Percentiles rank a stretch among this genome's conserved stretches.
These are phyloP conservation scores for Lutjanus campechanus DNA, from an alignment of 2,797 vertebrate genomes.

Conservation along the genomic window DNA sequence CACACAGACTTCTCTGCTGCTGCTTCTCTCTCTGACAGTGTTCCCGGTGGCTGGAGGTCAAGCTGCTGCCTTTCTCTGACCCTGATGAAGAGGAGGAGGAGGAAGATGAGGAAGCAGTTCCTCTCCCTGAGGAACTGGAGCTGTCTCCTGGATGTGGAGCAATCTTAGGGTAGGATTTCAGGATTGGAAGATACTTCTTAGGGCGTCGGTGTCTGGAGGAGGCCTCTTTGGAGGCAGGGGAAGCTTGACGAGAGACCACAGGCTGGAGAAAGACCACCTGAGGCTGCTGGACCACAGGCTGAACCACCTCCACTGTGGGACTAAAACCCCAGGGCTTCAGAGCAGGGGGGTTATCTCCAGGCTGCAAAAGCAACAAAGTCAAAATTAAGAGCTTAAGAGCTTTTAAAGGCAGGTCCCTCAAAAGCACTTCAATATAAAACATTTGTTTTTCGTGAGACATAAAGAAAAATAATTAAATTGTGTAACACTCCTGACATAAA, in stretches of 20 bases:
- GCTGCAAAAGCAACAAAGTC: constrained; percentile 64
- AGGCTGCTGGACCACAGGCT: constrained; percentile 84
- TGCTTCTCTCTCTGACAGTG: constrained; percentile 67
- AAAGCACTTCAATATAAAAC: neutral
- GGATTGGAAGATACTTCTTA: constrained; percentile 91
- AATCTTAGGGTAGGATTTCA: constrained; percentile 94
- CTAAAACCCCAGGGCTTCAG: constrained; percentile 90
- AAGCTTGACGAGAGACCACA: constrained; percentile 79
- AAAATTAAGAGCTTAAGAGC: constrained; percentile 12
- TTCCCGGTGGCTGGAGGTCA: constrained; percentile 63
- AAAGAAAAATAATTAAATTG: neutral
- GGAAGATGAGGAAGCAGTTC: constrained; percentile 68
- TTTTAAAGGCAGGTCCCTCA: neutral
- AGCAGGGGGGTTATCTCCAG: constrained; percentile 81
- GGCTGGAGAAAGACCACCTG: constrained; percentile 86
- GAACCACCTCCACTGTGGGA: constrained; percentile 82
- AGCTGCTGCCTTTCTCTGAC: constrained; percentile 64
- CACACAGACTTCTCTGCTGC: constrained; percentile 47
- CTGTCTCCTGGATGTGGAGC: constrained; percentile 91
- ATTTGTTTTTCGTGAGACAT: neutral
- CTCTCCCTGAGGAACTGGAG: constrained; percentile 74
- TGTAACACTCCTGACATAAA: neutral
- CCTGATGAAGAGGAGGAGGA: constrained; percentile 51
- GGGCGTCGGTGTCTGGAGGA: constrained; percentile 86
- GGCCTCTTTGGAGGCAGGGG: constrained; percentile 70